A percentile compares a stretch with the other conserved stretches of the same genome.
phyloP scores from a whole-genome alignment of 2,797 vertebrate genomes.

The Acropternis orthonyx region DNA sequence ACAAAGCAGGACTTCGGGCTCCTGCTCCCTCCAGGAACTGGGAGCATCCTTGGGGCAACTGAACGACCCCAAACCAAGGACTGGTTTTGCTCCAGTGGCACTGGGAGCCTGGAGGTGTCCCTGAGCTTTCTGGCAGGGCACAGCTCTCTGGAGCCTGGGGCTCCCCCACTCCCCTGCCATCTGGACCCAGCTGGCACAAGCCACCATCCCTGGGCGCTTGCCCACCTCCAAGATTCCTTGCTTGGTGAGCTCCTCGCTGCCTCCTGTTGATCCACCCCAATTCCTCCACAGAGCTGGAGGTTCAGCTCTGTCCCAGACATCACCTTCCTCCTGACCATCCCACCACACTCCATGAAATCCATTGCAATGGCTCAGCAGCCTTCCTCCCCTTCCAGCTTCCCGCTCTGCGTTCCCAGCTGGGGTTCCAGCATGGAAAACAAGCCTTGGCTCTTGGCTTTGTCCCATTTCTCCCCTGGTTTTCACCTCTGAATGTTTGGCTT shows the following conservation, averaged over 20 bases:
- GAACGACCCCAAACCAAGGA: not conserved
- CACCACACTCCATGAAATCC: accelerated
- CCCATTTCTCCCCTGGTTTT: not conserved
- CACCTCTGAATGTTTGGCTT: accelerated
- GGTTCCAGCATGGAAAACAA: not conserved
- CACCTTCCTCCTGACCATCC: not conserved
- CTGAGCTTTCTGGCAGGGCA: not conserved
- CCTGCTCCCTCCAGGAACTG: accelerated
- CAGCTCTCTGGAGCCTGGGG: not conserved
- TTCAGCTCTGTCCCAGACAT: not conserved
- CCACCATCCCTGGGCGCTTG: not conserved
- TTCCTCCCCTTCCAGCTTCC: not conserved
- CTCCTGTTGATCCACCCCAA: not conserved
- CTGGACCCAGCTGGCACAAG: not conserved
- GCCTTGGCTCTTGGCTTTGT: not conserved
- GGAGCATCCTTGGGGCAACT: not conserved
- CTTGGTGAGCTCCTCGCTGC: not conserved
- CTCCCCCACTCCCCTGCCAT: not conserved
- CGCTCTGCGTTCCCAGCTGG: not conserved
- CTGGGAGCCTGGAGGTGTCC: accelerated
- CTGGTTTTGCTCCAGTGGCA: accelerated
- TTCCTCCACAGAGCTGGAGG: not conserved
- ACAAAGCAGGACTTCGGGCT: not conserved
- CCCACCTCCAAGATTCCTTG: not conserved
- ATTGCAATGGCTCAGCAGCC: accelerated